Conservation (phyloP, 2,113 vertebrate species). For the Pongo pygmaeus region DNA sequence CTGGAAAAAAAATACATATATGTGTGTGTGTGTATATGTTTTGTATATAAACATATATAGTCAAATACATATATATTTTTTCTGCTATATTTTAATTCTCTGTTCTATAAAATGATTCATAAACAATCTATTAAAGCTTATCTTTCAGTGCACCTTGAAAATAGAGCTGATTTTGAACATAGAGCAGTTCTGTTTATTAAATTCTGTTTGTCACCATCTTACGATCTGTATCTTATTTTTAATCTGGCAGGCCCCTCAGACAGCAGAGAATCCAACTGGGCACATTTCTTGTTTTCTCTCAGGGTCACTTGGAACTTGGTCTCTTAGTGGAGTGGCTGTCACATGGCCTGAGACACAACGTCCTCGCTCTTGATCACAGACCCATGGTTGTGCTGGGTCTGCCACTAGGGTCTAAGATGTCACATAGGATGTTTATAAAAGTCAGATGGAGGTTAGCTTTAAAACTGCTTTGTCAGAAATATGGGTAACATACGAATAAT, state of each 20-base stretch:
- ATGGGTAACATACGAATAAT: not conserved
- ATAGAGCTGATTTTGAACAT: not conserved
- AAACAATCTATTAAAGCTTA: not conserved
- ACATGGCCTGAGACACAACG: accelerated
- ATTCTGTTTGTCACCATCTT: not conserved
- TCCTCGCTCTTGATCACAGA: accelerated
- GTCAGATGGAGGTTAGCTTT: not conserved
- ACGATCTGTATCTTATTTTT: accelerated
- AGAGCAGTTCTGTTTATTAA: not conserved
- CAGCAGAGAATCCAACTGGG: accelerated
- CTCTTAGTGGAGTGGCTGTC: not conserved
- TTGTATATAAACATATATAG: too few species aligned
- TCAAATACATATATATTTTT: too few species aligned
- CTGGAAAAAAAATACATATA: not conserved
- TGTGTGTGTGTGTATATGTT: accelerated
- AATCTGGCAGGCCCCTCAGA: not conserved
- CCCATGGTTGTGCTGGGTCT: accelerated
- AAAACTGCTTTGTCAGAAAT: not conserved
- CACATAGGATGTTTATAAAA: not conserved
- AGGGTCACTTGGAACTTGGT: not conserved
- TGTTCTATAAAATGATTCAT: not conserved
- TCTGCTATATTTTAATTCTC: not conserved
- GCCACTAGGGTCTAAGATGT: accelerated
- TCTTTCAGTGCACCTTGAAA: not conserved
- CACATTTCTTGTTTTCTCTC: accelerated